phyloP scores from a whole-genome alignment of 2,797 vertebrate genomes.

The Lithobates sylvaticus region DNA sequence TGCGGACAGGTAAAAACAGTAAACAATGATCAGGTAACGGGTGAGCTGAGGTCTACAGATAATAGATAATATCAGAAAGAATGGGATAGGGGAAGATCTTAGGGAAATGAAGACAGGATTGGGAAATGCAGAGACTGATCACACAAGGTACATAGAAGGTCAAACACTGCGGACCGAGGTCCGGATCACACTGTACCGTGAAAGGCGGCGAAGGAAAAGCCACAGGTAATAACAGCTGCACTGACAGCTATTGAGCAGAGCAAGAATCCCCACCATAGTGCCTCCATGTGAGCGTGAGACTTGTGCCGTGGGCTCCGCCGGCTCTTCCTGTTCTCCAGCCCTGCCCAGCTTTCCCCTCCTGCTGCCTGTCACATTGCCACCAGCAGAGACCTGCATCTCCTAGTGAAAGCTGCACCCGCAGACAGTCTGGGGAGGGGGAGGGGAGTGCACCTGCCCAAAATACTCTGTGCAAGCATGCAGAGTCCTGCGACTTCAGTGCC shows the following conservation, averaged over 20 bases:
- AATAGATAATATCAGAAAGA: background rate
- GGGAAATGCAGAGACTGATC: background rate
- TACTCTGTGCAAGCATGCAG: background rate
- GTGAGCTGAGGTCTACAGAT: too few species aligned
- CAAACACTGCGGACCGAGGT: background rate
- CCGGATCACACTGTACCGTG: slow-evolving; percentile 46
- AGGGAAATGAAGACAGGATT: background rate
- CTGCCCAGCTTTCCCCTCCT: slow-evolving; percentile 44
- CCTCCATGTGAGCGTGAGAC: slow-evolving; percentile 65
- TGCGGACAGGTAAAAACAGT: too few species aligned
- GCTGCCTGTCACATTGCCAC: slow-evolving; percentile 43
- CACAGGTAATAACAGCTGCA: slow-evolving; percentile 55
- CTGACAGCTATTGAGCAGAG: slow-evolving; percentile 66
- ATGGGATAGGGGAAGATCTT: background rate
- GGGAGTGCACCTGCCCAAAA: slow-evolving; percentile 41
- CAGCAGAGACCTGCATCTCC: slow-evolving; percentile 49
- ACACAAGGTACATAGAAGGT: slow-evolving; percentile 4
- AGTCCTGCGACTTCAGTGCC: too few species aligned
- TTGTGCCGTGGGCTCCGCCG: slow-evolving; percentile 64
- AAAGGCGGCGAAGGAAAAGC: slow-evolving; percentile 52
- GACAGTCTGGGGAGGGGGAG: slow-evolving; percentile 14
- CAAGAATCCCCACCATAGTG: slow-evolving; percentile 74
- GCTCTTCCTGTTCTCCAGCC: slow-evolving; percentile 69
- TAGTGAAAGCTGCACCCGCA: slow-evolving; percentile 24
- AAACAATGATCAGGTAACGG: too few species aligned